Base-by-base conservation (phyloP, 2,888 invertebrate genomes). In the Pseudococcus jackbeardsleyi region DNA sequence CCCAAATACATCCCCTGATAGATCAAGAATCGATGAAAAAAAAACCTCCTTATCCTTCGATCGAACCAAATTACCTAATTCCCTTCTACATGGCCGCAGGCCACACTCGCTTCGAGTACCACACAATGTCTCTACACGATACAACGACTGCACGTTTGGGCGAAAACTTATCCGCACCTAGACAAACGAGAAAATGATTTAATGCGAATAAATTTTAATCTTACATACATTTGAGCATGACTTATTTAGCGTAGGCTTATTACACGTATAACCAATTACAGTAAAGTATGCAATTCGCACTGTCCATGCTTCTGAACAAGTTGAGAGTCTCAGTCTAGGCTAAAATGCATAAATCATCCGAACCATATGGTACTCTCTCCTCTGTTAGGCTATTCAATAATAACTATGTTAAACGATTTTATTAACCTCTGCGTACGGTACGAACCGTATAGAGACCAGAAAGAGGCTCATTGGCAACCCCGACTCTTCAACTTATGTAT, bases 201-300 rank as follows among this genome's bases (percentile, higher is more conserved):
- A 82, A 82, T 46, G 79, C 79, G n/a, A 17, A 82, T 82, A 39
- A 82, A 82, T 82, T 82, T 82, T 19, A 82, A 82, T 82, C 79
- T 26, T 11, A 82, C 33, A 72, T 46, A 82, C 86, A 86, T 59
- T 86, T 59, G 50, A 86, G 68, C 64, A 68, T 64, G 86, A 68
- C 68, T 59, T 64, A 86, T 39, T 46, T 33, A 50, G 88, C 88
- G 88, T 88, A 88, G 88, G 88, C 88, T 59, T 50, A 77, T 68
- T 85, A 88, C 88, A 88, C 85, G 88, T 85, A 88, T 88, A 85
- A 85, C 85, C 88, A 85, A 85, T 88, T 88, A 88, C 85, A 88
- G 68, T 82, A 82, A 82, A 82, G 79, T 82, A 82, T 82, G 79
- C 79, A 82, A 82, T 82, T 82, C 79, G 79, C 79, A 46, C 42